Base-by-base conservation (phyloP, 1,140 invertebrate species). In the Drosophila pallidifrons region DNA sequence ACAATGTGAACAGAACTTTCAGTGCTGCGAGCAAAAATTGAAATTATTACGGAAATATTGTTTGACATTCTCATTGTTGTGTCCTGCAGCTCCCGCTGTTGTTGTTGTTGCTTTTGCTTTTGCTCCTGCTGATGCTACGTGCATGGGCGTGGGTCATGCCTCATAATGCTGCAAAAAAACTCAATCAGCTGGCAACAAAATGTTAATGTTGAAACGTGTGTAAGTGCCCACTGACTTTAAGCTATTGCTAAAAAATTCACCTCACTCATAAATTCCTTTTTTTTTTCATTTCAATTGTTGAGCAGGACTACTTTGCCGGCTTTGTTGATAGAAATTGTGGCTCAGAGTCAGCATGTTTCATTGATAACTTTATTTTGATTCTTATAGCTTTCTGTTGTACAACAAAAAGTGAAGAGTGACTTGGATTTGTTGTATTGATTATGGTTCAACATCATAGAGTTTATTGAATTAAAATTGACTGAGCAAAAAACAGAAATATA, bases 41-140 rank as follows among this genome's bases (percentile, higher is more conserved):
- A 74, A 82, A 87, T 71, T 77, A 63, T 81, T 86, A 64, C 47
- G 61, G 46, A 77, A 85, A 85, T 72, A 69, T 81, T 69, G 75
- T 71, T 77, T 87, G 57, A 63, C 52, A 73, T 66, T 76, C 67
- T 15, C 66, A 35, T 60, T 68, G 32, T 73, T 55, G 55, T 69
- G 58, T 57, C 15, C 46, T 43, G 28, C 28, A 13, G 43, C 32
- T 30, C n/a, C n/a, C n/a, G 15, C 1, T 15, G 15, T 15, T 15
- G 15, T 15, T 15, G 15, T 15, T 15, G 20, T 28, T 41, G 30
- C 28, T 16, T 7, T 25, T 4, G 20, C 20, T 25, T 4, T 4
- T 38, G 28, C 28, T 16, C 16, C 46, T 43, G 38, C 20, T 32
- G 16, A 51, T 49, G 41, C 30, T 65, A 81, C 81, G 69, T 85